phyloP scores from a whole-genome alignment of 2,797 vertebrate species.

The Gymnocypris eckloni region DNA sequence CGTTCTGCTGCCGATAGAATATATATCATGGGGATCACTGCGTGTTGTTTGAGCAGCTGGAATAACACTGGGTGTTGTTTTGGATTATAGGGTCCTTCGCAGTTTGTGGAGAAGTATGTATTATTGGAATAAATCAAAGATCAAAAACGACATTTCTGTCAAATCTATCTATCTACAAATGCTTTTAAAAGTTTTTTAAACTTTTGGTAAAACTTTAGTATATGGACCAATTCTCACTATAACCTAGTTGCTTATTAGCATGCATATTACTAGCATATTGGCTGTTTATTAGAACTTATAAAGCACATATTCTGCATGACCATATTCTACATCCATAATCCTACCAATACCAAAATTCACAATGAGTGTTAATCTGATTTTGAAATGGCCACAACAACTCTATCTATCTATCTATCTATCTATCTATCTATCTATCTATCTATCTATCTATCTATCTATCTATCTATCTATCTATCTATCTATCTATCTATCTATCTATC shows the following conservation, averaged over 20 bases:
- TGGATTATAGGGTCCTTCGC: constrained; percentile 37
- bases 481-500: neutral
- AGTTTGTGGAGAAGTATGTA: constrained; percentile 32
- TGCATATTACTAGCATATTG: too few relatives aligned
- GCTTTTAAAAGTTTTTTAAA: too few relatives aligned
- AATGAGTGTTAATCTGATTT: neutral
- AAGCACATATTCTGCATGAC: too few relatives aligned
- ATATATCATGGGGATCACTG: constrained; percentile 60
- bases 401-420: neutral
- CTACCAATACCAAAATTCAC: too few relatives aligned
- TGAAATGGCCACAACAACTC: neutral
- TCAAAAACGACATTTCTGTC: neutral
- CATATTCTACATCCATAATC: too few relatives aligned
- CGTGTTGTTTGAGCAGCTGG: constrained; percentile 41
- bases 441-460: neutral
- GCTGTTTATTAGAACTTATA: too few relatives aligned
- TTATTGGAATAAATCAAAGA: neutral
- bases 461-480: fast-evolving
- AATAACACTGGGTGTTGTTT: constrained; percentile 55
- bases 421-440: neutral
- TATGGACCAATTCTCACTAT: too few relatives aligned
- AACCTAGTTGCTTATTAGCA: too few relatives aligned
- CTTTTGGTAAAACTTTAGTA: too few relatives aligned
- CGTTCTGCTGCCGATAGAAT: constrained; percentile 57
- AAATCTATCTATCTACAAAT: neutral